Conservation (phyloP, 1,140 invertebrate genomes). For the Saccostrea echinata region DNA sequence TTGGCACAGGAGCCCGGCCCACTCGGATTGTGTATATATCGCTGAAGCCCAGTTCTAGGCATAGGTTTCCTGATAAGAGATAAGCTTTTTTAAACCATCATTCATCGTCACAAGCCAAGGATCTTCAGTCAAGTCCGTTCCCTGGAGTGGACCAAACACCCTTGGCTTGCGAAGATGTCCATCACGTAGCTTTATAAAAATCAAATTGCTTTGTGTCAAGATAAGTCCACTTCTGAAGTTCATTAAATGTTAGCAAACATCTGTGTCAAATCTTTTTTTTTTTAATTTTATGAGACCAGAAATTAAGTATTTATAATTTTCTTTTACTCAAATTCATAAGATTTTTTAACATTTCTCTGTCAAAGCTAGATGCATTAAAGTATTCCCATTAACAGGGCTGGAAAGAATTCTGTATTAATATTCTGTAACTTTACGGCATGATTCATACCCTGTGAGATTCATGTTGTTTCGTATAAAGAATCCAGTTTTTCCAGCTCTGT, state of each 20-base stretch:
- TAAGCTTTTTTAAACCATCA: conserved; percentile 1
- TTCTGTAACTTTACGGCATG: too few relatives aligned
- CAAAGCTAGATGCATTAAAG: too few relatives aligned
- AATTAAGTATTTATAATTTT: background rate
- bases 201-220: background rate
- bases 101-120: too few relatives aligned
- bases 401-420: too few relatives aligned
- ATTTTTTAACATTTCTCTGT: background rate
- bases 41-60: conserved; percentile 36
- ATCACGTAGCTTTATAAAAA: conserved; percentile 1
- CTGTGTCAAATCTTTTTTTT: background rate
- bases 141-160: background rate
- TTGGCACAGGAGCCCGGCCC: conserved; percentile 35
- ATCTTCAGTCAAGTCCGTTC: background rate
- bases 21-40: conserved; percentile 45
- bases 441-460: too few relatives aligned
- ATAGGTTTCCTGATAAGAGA: conserved; percentile 34
- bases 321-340: background rate
- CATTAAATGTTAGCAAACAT: too few relatives aligned
- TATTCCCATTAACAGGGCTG: too few relatives aligned
- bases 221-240: background rate
- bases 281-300: background rate
- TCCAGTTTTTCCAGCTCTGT: too few relatives aligned
- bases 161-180: background rate
- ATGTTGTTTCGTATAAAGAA: too few relatives aligned